Evolutionary conservation across 64 coral and sea anemone genomes (phyloP).

Genomic region (Hydrozoanthus tunicans): DNA sequence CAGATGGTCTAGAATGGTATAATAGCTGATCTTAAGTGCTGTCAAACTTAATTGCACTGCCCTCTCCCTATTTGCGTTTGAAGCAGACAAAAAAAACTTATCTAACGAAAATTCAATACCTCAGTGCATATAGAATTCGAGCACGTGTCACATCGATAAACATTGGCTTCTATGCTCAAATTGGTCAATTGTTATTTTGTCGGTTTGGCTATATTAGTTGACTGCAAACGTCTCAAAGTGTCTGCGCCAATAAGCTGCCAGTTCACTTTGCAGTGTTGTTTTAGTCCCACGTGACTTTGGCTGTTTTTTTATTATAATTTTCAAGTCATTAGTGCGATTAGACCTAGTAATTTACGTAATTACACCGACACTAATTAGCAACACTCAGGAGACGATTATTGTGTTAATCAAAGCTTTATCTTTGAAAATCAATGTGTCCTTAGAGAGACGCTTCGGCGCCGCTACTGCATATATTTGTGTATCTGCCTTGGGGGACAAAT

Average conservation of each 20-base stretch:
- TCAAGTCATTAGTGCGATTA: conserved; percentile 98
- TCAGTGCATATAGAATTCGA: conserved; percentile 67
- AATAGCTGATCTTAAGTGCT: conserved; percentile 64
- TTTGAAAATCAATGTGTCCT: conserved; percentile 97
- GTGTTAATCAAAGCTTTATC: conserved; percentile 99
- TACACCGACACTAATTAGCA: conserved; percentile 99
- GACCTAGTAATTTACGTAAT: conserved; percentile 98
- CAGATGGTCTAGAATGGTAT: conserved; percentile 56
- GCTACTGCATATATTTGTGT: conserved; percentile 87
- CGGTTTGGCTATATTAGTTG: conserved; percentile 80
- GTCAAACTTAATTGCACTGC: conserved; percentile 77
- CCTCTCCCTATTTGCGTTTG: conserved; percentile 51
- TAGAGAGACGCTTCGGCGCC: conserved; percentile 84
- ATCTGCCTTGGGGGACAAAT: conserved; percentile 81
- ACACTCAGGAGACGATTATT: conserved; percentile 98
- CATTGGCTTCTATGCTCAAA: conserved; percentile 90
- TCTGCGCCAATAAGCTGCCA: conserved; percentile 63
- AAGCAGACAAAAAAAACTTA: conserved; percentile 51
- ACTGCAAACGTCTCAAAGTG: background rate
- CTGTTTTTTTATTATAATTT: conserved; percentile 94
- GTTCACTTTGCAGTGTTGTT: conserved; percentile 61
- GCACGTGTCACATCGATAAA: conserved; percentile 96
- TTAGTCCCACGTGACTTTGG: conserved; percentile 85
- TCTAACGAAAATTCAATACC: conserved; percentile 73
- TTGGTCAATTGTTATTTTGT: conserved; percentile 93